Conservation (phyloP, 2,113 vertebrate genomes). For the Phycodurus eques region DNA sequence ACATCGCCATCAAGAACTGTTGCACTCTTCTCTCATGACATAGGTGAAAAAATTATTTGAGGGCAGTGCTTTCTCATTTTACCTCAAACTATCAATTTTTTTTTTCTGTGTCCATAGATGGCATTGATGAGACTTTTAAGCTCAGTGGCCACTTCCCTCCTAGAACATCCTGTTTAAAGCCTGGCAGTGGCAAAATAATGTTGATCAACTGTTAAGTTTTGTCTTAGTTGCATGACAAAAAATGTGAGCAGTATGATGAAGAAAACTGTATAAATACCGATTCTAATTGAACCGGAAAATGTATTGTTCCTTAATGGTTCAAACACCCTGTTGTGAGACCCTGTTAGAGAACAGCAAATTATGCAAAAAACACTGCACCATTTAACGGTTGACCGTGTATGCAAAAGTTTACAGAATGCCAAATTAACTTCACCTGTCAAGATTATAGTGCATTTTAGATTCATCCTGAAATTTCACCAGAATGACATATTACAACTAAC, state of each 20-base stretch:
- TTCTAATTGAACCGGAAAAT: too few species aligned
- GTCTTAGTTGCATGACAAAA: too few species aligned
- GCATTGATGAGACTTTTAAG: not conserved
- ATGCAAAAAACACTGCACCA: too few species aligned
- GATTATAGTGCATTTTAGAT: not conserved
- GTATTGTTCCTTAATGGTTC: too few species aligned
- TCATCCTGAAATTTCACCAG: not conserved
- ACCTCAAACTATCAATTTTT: too few species aligned
- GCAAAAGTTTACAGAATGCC: too few species aligned
- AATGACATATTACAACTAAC: too few species aligned
- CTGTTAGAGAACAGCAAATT: not conserved
- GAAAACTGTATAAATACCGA: too few species aligned
- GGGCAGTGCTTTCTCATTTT: too few species aligned
- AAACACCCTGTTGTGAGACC: too few species aligned
- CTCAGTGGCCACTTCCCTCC: not conserved
- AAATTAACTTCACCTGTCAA: not conserved
- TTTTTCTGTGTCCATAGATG: not conserved
- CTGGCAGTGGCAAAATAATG: not conserved
- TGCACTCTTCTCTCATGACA: constrained; percentile 13
- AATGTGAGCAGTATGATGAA: too few species aligned
- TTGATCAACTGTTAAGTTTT: not conserved
- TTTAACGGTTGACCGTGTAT: not conserved
- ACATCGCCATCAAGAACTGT: constrained; percentile 22
- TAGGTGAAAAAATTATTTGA: too few species aligned
- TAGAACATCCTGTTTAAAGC: not conserved